Conservation (phyloP, 2,888 invertebrate genomes). For the Venustoraphidia nigricollis region DNA sequence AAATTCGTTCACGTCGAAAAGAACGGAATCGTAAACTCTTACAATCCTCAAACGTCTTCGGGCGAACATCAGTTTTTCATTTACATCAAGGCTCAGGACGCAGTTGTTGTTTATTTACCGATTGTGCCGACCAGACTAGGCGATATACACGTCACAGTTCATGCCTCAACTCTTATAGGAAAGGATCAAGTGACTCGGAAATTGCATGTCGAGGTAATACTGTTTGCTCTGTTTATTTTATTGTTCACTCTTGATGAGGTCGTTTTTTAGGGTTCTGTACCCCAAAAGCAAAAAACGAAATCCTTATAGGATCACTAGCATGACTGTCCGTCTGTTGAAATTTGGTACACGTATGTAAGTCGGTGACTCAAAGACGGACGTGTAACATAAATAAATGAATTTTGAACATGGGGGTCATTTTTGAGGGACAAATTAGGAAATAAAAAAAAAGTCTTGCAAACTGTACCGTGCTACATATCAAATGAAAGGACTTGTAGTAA, state of each 20-base stretch:
- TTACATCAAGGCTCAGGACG: slow-evolving; percentile 64
- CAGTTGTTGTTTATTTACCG: slow-evolving; percentile 73
- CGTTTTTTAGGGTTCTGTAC: no score
- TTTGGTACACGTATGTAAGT: no score
- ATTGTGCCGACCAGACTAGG: slow-evolving; percentile 74
- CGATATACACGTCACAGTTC: slow-evolving; percentile 56
- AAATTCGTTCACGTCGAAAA: slow-evolving; percentile 86
- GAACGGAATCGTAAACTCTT: slow-evolving; percentile 72
- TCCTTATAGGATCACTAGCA: no score
- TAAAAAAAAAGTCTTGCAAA: no score
- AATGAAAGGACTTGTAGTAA: no score
- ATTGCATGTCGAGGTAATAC: slow-evolving; percentile 49
- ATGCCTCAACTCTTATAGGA: slow-evolving; percentile 60
- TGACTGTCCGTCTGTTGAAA: no score
- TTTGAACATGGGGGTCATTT: no score
- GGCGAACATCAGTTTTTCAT: slow-evolving; percentile 94
- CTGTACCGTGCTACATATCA: no score
- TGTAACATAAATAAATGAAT: no score
- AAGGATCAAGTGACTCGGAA: slow-evolving; percentile 49
- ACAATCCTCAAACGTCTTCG: slow-evolving; percentile 77
- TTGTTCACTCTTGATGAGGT: not conserved
- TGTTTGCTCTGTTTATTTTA: not conserved
- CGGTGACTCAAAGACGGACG: no score
- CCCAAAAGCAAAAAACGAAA: no score
- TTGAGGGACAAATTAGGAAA: no score